Conservation (phyloP, 2,888 invertebrate species). For the Pachymerium ferrugineum region DNA sequence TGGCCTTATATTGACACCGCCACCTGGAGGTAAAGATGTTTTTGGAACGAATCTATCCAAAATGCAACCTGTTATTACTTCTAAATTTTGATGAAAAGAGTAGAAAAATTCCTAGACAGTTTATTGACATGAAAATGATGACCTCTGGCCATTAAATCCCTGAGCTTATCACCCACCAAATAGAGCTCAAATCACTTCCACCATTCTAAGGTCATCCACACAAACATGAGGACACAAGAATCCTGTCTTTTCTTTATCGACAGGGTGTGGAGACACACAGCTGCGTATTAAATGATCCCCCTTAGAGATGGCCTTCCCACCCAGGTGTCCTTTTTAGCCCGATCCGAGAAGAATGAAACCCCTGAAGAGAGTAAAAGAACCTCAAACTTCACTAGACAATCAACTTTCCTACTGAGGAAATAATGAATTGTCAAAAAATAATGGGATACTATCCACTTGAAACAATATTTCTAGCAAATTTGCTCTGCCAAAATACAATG, state of each 20-base stretch:
- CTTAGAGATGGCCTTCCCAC: neutral
- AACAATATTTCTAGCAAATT: neutral
- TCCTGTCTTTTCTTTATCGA: neutral
- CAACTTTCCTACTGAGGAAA: neutral
- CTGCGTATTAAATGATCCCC: neutral
- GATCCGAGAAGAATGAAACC: neutral
- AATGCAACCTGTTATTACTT: neutral
- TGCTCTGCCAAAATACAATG: neutral
- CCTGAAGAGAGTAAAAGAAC: neutral
- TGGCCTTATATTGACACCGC: too few species aligned
- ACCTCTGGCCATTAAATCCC: neutral
- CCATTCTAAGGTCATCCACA: neutral
- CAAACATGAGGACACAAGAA: slow-evolving; percentile 10
- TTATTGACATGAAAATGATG: neutral
- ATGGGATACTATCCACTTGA: neutral
- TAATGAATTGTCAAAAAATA: neutral
- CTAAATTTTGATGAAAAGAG: neutral
- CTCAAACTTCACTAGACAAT: slow-evolving; percentile 3
- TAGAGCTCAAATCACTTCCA: neutral
- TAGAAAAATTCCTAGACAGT: too few species aligned
- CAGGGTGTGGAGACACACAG: slow-evolving; percentile 12
- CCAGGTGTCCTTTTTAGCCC: neutral
- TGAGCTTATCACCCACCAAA: neutral
- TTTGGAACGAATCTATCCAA: too few species aligned
- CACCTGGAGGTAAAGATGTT: too few species aligned